Base-by-base conservation (phyloP, 2,113 vertebrate species). In the Ramphastos sulfuratus region DNA sequence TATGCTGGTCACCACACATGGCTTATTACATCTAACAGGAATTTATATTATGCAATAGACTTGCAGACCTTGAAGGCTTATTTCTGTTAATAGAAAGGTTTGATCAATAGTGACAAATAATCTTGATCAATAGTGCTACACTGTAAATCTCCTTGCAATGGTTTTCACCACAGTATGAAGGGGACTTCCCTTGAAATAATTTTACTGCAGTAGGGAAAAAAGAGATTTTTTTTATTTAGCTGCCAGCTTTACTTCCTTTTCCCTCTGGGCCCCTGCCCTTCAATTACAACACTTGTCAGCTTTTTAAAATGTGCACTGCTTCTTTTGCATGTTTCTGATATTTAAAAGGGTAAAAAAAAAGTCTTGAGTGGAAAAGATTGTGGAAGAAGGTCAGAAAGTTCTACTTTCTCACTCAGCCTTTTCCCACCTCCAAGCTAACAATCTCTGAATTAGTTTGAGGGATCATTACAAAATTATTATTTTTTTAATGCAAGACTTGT, bases 91-190 rank as follows among this genome's bases (percentile, higher is more conserved):
- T 61, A 71, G 58, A 87, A 91, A 88, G 33, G 39, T 75, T 94
- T 94, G 93, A 94, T 95, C 93, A 88, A 91, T 94, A 92, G 35
- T 82, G 77, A 92, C 7, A 71, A 95, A 94, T 89, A 77, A 86
- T 80, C 72, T 90, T 58, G 76, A 93, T 92, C 89, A 6, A 92
- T 92, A 93, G 42, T 2, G 30, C 71, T 85, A 80, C 72, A 74
- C 64, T 74, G 67, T 77, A 92, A 94, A 96, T 90, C 82, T 94
- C 69, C 85, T 94, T 92, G 73, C 67, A 86, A n/a, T 78, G 15
- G 65, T 94, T 94, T 92, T 74, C 72, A 89, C 60, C 18, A 67
- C 31, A 12, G 24, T 81, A 71, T 70, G 65, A 93, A 92, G 78
- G 59, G 74, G 74, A 93, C 74, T 92, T 93, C 56, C 70, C 82